phyloP scores from a whole-genome alignment of 2,113 vertebrate genomes.

The Ursus arctos region DNA sequence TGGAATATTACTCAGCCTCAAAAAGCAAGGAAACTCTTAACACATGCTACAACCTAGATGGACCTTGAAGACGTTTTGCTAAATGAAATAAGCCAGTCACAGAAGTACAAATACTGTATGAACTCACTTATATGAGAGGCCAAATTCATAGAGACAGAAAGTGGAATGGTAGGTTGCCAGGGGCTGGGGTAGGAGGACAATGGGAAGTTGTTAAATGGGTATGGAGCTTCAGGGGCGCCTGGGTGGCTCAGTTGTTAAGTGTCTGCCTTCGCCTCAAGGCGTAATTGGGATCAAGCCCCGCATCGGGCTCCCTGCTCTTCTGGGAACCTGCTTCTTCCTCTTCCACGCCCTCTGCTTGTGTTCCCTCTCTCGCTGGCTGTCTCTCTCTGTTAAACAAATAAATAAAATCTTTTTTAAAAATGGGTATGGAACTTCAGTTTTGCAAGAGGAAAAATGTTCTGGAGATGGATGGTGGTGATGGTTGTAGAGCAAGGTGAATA shows the following conservation, averaged over 20 bases:
- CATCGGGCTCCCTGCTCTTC: too few species aligned
- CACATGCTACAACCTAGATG: neutral
- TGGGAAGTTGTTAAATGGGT: neutral
- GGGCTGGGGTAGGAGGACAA: neutral
- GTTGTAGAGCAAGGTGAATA: neutral
- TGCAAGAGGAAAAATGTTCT: neutral
- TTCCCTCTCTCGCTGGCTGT: too few species aligned
- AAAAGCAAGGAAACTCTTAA: conserved; percentile 13
- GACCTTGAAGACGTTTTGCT: neutral
- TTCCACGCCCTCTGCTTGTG: too few species aligned
- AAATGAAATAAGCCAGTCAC: conserved; percentile 16
- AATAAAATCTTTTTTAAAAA: neutral
- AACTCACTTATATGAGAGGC: neutral
- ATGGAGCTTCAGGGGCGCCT: neutral
- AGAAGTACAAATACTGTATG: neutral
- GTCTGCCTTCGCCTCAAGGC: too few species aligned
- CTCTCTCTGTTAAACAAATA: too few species aligned
- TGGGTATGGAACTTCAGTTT: neutral
- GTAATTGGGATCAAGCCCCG: too few species aligned
- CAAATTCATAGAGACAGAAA: neutral
- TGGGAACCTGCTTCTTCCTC: too few species aligned
- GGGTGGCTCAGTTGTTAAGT: too few species aligned
- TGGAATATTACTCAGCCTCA: neutral
- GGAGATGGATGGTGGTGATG: neutral
- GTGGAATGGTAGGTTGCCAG: neutral